These are phyloP conservation scores for Cotesia typhae DNA, from an alignment of 1,140 invertebrate species.

Conservation along the genomic window DNA sequence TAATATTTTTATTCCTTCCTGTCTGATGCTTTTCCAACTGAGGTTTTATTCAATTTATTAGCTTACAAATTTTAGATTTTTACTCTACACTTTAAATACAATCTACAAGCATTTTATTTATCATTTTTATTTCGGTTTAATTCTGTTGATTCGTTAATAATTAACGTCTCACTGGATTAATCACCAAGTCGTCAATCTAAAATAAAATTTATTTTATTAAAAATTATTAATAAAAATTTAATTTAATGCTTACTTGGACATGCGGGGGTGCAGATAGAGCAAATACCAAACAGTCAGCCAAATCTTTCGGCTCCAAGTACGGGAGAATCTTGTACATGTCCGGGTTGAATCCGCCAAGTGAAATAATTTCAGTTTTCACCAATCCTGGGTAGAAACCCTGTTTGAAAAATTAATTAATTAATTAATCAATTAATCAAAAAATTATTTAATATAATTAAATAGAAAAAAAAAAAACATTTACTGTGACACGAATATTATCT, in stretches of 20 bases:
- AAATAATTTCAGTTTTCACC: neutral
- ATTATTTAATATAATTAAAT: too few species aligned
- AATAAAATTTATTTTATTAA: neutral
- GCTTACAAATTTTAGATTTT: too few species aligned
- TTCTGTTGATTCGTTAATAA: too few species aligned
- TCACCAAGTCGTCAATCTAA: too few species aligned
- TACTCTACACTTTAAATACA: too few species aligned
- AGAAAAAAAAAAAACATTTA: constrained; percentile 43
- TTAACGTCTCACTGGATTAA: too few species aligned
- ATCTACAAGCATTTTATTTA: too few species aligned
- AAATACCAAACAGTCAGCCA: constrained; percentile 70
- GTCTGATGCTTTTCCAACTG: too few species aligned
- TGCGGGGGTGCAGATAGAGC: constrained; percentile 69
- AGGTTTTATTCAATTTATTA: too few species aligned
- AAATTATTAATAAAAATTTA: constrained; percentile 18
- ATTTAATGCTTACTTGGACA: constrained; percentile 68
- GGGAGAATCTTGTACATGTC: neutral
- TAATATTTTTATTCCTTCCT: too few species aligned
- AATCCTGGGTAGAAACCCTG: neutral
- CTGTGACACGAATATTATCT: constrained; percentile 72
- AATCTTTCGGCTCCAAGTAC: constrained; percentile 50
- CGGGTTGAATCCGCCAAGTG: neutral
- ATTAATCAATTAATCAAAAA: neutral
- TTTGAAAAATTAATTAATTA: too few species aligned
- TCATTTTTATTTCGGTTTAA: too few species aligned